Evolutionary conservation across 2,888 invertebrate species (phyloP).

Genomic region (Apamea monoglypha): DNA sequence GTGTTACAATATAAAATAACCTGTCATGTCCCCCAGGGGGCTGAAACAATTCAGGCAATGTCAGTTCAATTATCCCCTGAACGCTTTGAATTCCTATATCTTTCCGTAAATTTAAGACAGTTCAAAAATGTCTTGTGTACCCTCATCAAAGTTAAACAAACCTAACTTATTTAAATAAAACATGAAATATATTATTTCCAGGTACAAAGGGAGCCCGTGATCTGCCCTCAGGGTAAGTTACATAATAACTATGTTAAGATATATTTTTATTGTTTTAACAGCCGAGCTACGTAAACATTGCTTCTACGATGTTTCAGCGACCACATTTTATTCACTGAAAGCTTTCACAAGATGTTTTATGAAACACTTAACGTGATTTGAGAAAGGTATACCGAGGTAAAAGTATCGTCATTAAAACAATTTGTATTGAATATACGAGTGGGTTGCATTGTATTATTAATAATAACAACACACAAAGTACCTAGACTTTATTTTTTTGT

Average conservation of each 20-base stretch:
- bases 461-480: too few relatives aligned
- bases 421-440: background rate
- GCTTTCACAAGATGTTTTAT: conserved; percentile 40
- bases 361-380: conserved; percentile 33
- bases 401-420: conserved; percentile 25
- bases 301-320: conserved; percentile 23
- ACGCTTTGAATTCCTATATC: conserved; percentile 36
- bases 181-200: conserved; percentile 57
- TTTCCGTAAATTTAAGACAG: conserved; percentile 48
- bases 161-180: conserved; percentile 62
- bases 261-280: conserved; percentile 61
- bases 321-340: conserved; percentile 35
- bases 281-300: conserved; percentile 30
- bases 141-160: conserved; percentile 59
- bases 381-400: background rate
- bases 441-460: conserved; percentile 9
- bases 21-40: background rate
- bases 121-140: conserved; percentile 52
- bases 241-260: conserved; percentile 37
- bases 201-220: conserved; percentile 64
- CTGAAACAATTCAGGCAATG: conserved; percentile 34
- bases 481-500: too few relatives aligned
- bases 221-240: conserved; percentile 66
- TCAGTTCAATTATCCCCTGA: conserved; percentile 40
- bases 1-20: conserved; percentile 27